Evolutionary conservation across 2,797 vertebrate genomes (phyloP).

Genomic region (Cygnus olor): DNA sequence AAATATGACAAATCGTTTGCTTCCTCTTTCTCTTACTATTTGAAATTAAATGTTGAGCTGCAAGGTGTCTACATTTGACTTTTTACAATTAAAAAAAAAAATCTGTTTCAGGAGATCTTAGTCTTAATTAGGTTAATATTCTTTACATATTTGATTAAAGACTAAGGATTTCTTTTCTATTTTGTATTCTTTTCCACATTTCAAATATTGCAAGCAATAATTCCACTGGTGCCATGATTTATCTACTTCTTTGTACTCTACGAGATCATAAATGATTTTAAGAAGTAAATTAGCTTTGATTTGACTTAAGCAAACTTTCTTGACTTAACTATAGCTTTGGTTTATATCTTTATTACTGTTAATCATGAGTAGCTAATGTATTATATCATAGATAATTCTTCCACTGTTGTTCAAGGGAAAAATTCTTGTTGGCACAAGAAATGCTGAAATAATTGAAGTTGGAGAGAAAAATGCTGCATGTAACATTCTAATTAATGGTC

Average conservation of each 20-base stretch:
- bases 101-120: not conserved
- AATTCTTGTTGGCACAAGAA: conserved; percentile 94
- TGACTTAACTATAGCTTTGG: not conserved
- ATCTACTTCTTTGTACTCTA: not conserved
- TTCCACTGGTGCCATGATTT: not conserved
- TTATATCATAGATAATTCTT: not conserved
- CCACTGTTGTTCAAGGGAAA: conserved; percentile 85
- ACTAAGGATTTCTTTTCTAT: not conserved
- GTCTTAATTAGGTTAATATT: not conserved
- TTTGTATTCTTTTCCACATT: not conserved
- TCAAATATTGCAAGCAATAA: not conserved
- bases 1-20: not conserved
- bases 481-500: conserved; percentile 93
- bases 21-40: not conserved
- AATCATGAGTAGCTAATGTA: not conserved
- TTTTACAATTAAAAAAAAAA: not conserved
- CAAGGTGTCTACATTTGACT: not conserved
- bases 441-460: conserved; percentile 96
- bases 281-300: not conserved
- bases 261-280: not conserved
- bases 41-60: not conserved
- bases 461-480: conserved; percentile 97
- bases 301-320: not conserved
- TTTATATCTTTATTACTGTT: not conserved
- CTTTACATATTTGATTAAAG: not conserved